Conservation (phyloP, 2,888 invertebrate species). For the Coenonympha arcania region DNA sequence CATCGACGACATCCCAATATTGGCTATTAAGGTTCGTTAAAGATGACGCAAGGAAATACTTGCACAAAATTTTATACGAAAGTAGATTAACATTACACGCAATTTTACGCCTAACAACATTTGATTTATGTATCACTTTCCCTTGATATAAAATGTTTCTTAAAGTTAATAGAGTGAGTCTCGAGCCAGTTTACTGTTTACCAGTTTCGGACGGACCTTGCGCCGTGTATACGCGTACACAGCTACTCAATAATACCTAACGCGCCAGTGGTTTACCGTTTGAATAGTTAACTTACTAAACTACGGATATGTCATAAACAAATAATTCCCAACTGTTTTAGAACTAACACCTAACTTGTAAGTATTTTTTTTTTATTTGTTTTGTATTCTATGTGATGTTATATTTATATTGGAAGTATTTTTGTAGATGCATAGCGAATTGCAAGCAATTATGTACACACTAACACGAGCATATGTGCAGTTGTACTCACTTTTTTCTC, state of each 20-base stretch:
- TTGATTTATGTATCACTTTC: conserved; percentile 1
- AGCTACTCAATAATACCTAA: background rate
- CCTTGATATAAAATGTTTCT: background rate
- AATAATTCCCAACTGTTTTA: background rate
- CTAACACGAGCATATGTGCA: no score
- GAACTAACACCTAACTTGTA: background rate
- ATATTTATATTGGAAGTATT: background rate
- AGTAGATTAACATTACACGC: conserved; percentile 18
- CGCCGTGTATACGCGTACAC: conserved; percentile 24
- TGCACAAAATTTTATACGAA: conserved; percentile 29
- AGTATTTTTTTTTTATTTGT: background rate
- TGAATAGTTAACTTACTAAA: no score
- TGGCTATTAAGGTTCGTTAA: conserved; percentile 28
- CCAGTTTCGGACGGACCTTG: conserved; percentile 28
- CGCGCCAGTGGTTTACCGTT: conserved; percentile 24
- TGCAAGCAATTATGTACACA: no score
- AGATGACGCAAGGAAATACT: conserved; percentile 31
- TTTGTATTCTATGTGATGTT: background rate
- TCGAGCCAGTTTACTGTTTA: conserved; percentile 21
- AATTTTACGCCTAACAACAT: background rate
- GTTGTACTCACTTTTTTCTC: no score
- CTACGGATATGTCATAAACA: conserved; percentile 1
- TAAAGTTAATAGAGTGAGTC: background rate
- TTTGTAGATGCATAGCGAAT: background rate
- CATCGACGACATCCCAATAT: conserved; percentile 16